A percentile compares a stretch with the other conserved stretches of the same genome.
Evolutionary conservation across 2,888 invertebrate species (phyloP).

Genomic region (Trachelus iudaicus): DNA sequence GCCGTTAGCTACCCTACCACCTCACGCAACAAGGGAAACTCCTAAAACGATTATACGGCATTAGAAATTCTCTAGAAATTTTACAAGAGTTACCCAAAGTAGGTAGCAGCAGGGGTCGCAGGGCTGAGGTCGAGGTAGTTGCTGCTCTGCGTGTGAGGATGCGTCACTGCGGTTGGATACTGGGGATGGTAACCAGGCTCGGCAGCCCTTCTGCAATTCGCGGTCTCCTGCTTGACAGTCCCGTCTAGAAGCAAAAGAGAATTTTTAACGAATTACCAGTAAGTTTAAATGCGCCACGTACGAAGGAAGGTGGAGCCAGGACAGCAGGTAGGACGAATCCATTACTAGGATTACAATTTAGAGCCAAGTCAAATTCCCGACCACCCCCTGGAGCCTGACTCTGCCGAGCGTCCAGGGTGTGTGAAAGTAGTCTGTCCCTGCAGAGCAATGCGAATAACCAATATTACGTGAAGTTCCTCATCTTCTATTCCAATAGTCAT

Average conservation of each 20-base stretch:
- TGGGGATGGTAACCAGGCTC: constrained; percentile 40
- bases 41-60: not conserved
- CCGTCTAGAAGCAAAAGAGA: constrained; percentile 5
- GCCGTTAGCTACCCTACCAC: not conserved
- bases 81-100: constrained; percentile 42
- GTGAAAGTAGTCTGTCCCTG: not conserved
- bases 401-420: not conserved
- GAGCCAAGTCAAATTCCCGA: not conserved
- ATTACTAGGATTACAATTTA: not conserved
- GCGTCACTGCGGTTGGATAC: constrained; percentile 34
- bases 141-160: constrained; percentile 33
- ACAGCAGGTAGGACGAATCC: not conserved
- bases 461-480: not conserved
- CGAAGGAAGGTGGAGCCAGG: not conserved
- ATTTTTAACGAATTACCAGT: not conserved
- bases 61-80: not conserved
- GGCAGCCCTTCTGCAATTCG: constrained; percentile 40
- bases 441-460: not conserved
- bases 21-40: not conserved
- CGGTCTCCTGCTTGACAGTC: constrained; percentile 48
- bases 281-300: not conserved
- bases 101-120: constrained; percentile 34
- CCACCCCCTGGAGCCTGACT: not conserved
- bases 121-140: constrained; percentile 49
- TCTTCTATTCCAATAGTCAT: not conserved